Evolutionary conservation across 2,113 vertebrate species (phyloP), one percentile per base, ranked within the genome.

Genomic region (Myotis davidii): DNA sequence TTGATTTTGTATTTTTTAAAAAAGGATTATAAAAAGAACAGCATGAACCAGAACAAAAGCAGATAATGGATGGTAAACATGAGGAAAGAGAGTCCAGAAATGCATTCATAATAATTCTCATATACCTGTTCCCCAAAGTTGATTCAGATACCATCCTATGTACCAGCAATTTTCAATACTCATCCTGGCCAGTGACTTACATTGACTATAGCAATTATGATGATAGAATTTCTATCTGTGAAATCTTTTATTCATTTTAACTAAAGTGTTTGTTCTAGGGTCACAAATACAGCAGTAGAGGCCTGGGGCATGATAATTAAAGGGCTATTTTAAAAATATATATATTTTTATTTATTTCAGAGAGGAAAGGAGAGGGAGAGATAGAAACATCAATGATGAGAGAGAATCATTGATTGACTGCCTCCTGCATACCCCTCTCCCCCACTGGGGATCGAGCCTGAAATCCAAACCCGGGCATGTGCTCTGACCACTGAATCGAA

Each of bases 1-100:
- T 96, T 95, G 97, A 97, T 98, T 97, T 97, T 97, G 88, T 97
- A 97, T 97, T 97, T 98, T 97, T 97, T 95, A 85, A 96, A 97
- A 97, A 97, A 94, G 95, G 88, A 96, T 97, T 97, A 97, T 69
- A 97, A 97, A 97, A 96, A 94, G 92, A 52, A 94, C 91, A 88
- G 93, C 95, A 90, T 96, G 87, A 90, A 94, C 77, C 87, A 97
- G 79, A 96, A 97, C 94, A 97, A 96, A 96, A 81, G 91, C 90
- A 95, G 91, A 96, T 94, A 97, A 97, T 92, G 91, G 84, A 96
- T 96, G 88, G 67, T 90, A 97, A 97, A 97, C 87, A 96, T 3
- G 42, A 96, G 90, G 73, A 93, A 96, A 96, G 85, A 91, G 78
- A 96, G 56, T 85, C 23, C 87, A 95, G 61, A 96, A 94, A 95